Conservation (phyloP, 23 tunicate species). For the Trididemnum clinides region DNA sequence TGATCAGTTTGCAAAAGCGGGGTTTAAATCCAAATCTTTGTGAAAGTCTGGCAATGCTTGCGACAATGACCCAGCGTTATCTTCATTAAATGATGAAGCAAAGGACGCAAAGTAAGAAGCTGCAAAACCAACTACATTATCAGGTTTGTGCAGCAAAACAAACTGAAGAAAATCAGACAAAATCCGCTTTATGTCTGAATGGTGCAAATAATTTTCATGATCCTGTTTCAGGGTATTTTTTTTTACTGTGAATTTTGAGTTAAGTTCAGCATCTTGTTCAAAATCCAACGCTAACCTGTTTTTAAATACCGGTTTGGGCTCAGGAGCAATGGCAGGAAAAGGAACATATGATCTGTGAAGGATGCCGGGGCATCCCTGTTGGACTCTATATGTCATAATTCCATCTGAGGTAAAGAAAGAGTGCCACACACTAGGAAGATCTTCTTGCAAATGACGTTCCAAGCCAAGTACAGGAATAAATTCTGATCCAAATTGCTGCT, state of each 20-base stretch:
- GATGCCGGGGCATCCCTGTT: too few species aligned
- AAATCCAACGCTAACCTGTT: too few species aligned
- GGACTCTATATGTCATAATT: not conserved
- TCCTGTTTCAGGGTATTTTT: conserved; percentile 69
- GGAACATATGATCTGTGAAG: too few species aligned
- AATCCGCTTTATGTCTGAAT: conserved; percentile 70
- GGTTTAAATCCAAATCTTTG: too few species aligned
- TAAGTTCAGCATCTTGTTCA: conserved; percentile 77
- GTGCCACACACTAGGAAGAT: not conserved
- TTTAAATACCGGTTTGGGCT: not conserved
- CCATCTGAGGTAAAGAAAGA: not conserved
- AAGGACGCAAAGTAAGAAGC: conserved; percentile 68
- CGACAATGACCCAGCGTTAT: too few species aligned
- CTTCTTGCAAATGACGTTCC: not conserved
- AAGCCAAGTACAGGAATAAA: not conserved
- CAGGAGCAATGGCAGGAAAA: not conserved
- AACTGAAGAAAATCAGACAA: conserved; percentile 78
- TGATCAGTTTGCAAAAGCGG: too few species aligned
- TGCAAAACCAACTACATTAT: conserved; percentile 71
- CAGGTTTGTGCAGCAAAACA: conserved; percentile 69
- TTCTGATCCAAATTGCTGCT: not conserved
- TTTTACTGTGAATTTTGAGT: conserved; percentile 56
- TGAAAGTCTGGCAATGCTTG: too few species aligned
- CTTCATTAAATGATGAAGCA: conserved; percentile 14
- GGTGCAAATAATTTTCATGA: conserved; percentile 66